phyloP scores from a whole-genome alignment of 2,797 vertebrate genomes.

The Onychomys arenicola region DNA sequence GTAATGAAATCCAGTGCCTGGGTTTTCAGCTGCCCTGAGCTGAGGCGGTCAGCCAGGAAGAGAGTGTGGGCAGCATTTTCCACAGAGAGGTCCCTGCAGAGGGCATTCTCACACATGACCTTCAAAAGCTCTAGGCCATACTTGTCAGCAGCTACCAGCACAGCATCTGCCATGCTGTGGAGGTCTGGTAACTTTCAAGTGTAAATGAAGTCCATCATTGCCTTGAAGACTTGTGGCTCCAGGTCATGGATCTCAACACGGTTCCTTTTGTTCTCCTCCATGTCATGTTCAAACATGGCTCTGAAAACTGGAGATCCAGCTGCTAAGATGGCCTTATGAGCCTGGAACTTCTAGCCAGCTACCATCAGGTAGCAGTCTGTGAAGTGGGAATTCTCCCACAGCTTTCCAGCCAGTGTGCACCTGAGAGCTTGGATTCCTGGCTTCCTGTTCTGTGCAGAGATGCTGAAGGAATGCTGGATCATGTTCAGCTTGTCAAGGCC shows the following conservation, averaged over 20 bases:
- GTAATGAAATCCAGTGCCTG: neutral
- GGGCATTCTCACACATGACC: neutral
- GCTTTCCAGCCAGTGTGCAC: accelerated
- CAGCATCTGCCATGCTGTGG: too few relatives aligned
- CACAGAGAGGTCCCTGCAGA: neutral
- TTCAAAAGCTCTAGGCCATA: too few relatives aligned
- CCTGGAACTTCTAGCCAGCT: neutral
- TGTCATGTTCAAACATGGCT: neutral
- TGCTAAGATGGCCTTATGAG: neutral
- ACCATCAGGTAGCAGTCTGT: neutral
- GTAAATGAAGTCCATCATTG: neutral
- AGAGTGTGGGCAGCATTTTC: neutral
- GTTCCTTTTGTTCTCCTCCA: neutral
- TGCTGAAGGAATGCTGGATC: accelerated
- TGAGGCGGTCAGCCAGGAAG: neutral
- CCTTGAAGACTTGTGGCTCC: neutral
- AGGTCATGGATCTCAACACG: neutral
- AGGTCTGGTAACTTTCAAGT: neutral
- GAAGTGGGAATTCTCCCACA: neutral
- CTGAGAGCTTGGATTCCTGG: accelerated
- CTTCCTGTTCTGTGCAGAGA: accelerated
- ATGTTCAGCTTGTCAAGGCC: accelerated
- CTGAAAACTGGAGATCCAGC: neutral
- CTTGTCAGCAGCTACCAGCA: neutral
- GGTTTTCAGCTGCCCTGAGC: neutral